Evolutionary conservation across 2,113 vertebrate genomes (phyloP).

Genomic region (Callocephalon fimbriatum): DNA sequence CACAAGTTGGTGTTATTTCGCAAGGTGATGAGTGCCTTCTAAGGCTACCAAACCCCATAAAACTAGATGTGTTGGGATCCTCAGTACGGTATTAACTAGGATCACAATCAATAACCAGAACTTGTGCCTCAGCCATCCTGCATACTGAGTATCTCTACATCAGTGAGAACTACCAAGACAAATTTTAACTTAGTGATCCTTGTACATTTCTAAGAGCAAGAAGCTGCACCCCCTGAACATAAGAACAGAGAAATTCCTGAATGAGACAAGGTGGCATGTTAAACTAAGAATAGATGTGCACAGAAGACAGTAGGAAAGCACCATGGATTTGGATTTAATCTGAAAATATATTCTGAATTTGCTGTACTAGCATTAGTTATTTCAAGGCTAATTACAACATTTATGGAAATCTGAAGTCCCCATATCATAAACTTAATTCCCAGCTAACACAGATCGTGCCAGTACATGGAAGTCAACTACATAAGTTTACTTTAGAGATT

Average conservation of each 20-base stretch:
- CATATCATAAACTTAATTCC: neutral
- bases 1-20: neutral
- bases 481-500: neutral
- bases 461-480: neutral
- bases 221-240: neutral
- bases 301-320: neutral
- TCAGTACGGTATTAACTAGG: neutral
- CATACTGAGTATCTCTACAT: neutral
- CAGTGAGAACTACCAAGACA: neutral
- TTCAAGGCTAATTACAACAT: neutral
- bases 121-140: neutral
- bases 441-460: neutral
- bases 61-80: neutral
- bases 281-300: neutral
- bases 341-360: neutral
- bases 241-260: neutral
- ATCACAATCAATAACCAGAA: neutral
- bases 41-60: neutral
- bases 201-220: neutral
- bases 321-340: neutral
- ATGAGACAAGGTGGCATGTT: neutral
- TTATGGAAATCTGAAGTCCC: neutral
- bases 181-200: neutral
- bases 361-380: neutral
- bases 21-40: neutral